A percentile compares a stretch with the other conserved stretches of the same genome.
phyloP scores from a whole-genome alignment of 1,140 invertebrate genomes.

The Diprion similis region DNA sequence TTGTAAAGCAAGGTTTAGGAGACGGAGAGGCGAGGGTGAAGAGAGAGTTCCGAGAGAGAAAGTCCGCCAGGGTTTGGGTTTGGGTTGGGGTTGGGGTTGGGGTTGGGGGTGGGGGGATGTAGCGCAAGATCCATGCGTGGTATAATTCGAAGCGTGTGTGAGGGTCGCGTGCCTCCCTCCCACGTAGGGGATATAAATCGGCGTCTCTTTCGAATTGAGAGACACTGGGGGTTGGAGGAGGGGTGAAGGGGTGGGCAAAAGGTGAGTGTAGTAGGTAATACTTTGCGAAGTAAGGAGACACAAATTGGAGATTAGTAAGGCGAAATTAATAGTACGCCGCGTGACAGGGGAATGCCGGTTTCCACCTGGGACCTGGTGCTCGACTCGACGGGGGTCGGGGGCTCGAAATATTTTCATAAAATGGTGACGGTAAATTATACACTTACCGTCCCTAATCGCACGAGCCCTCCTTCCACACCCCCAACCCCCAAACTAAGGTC shows the following conservation, averaged over 20 bases:
- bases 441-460: background rate
- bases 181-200: background rate
- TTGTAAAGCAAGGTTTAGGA: too few species aligned
- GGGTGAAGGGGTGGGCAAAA: background rate
- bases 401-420: slow-evolving; percentile 2
- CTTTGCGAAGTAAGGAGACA: slow-evolving; percentile 43
- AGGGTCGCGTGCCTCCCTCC: too few species aligned
- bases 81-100: too few species aligned
- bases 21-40: too few species aligned
- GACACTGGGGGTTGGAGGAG: background rate
- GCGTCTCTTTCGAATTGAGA: background rate
- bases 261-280: slow-evolving; percentile 33
- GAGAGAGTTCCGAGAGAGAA: too few species aligned
- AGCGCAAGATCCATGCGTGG: too few species aligned
- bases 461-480: too few species aligned
- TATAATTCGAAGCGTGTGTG: background rate
- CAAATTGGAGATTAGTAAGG: slow-evolving; percentile 54
- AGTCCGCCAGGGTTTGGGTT: background rate
- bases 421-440: background rate
- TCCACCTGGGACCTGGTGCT: slow-evolving; percentile 40
- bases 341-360: slow-evolving; percentile 44
- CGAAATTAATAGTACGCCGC: slow-evolving; percentile 50
- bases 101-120: too few species aligned
- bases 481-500: too few species aligned
- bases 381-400: background rate